These are phyloP conservation scores for Therioaphis trifolii DNA, from an alignment of 2,888 invertebrate species.

Conservation along the genomic window DNA sequence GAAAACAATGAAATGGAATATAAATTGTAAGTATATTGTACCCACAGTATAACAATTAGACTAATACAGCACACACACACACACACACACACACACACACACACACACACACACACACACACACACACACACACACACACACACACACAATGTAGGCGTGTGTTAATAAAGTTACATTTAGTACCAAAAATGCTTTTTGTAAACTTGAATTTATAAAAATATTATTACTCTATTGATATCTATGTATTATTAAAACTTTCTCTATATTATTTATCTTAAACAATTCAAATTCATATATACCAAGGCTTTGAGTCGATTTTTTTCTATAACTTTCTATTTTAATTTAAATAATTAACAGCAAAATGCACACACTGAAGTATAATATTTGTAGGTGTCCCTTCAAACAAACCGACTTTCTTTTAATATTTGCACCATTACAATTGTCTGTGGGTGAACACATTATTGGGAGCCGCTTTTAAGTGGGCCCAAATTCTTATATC, in stretches of 20 bases:
- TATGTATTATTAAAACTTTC: conserved; percentile 33
- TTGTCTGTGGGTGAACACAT: not conserved
- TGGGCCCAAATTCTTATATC: not conserved
- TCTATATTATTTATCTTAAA: not conserved
- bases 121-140: no score
- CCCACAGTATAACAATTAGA: no score
- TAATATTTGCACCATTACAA: conserved; percentile 24
- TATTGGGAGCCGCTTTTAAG: not conserved
- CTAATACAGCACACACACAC: no score
- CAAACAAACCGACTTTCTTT: not conserved
- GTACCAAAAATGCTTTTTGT: no score
- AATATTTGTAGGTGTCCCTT: not conserved
- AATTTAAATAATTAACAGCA: not conserved
- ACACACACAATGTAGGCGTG: no score
- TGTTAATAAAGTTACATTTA: no score
- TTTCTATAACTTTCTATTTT: conserved; percentile 37
- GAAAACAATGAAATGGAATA: no score
- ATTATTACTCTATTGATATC: conserved; percentile 1
- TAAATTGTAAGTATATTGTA: no score
- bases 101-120: no score
- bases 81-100: no score
- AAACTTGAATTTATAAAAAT: not conserved
- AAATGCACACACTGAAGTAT: not conserved
- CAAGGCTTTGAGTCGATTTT: conserved; percentile 12
- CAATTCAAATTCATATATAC: not conserved